phyloP scores from a whole-genome alignment of 2,113 vertebrate genomes.

The Rana temporaria region DNA sequence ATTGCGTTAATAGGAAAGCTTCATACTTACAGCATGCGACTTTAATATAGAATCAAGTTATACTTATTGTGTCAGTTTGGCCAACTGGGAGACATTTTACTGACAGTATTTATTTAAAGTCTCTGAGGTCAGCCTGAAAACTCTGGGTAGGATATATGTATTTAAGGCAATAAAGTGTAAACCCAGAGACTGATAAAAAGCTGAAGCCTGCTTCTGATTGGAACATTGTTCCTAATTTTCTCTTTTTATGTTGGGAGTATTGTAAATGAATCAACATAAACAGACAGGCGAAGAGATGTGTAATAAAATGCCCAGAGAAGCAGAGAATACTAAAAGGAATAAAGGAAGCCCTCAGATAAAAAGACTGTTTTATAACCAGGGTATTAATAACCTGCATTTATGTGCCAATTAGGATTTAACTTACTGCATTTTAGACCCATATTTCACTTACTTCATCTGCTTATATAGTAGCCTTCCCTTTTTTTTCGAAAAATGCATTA shows the following conservation, averaged over 20 bases:
- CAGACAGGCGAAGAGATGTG: too few relatives aligned
- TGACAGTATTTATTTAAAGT: slow-evolving; percentile 11
- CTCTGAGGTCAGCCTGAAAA: slow-evolving; percentile 14
- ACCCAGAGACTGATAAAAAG: background rate
- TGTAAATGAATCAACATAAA: background rate
- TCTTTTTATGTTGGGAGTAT: background rate
- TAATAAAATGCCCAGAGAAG: too few relatives aligned
- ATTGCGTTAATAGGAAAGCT: slow-evolving; percentile 37
- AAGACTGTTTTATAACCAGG: too few relatives aligned
- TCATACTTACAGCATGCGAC: slow-evolving; percentile 38
- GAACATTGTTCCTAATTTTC: background rate
- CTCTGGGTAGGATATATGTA: background rate
- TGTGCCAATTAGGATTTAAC: too few relatives aligned
- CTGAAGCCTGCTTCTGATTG: background rate
- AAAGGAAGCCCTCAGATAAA: too few relatives aligned
- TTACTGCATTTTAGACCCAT: too few relatives aligned
- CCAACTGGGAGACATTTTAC: slow-evolving; percentile 39
- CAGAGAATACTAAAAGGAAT: too few relatives aligned
- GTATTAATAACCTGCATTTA: too few relatives aligned
- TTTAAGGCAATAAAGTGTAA: background rate
- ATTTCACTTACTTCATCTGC: too few relatives aligned
- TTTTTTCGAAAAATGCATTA: too few relatives aligned
- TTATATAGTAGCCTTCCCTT: too few relatives aligned
- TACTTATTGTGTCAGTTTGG: slow-evolving; percentile 28
- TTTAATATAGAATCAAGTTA: slow-evolving; percentile 49